Percentiles rank a stretch among this genome's conserved stretches.
phyloP scores from a whole-genome alignment of 2,797 vertebrate genomes.

The Leptatherina wallacei region DNA sequence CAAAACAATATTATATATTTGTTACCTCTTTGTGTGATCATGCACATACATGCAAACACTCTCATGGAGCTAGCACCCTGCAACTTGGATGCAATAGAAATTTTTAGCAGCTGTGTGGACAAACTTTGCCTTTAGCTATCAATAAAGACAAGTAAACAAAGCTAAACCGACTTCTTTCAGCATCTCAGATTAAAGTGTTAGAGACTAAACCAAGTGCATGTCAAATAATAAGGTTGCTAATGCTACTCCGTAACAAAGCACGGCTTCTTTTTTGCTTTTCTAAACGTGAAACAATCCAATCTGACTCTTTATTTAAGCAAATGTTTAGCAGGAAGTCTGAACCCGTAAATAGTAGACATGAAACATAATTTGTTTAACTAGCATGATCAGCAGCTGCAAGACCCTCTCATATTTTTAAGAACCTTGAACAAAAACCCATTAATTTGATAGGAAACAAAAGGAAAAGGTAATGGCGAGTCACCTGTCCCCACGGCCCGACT shows the following conservation, averaged over 20 bases:
- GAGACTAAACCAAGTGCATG: neutral
- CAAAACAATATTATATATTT: neutral
- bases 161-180: neutral
- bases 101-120: neutral
- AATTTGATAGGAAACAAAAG: neutral
- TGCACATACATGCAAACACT: neutral
- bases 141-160: too few relatives aligned
- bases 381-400: neutral
- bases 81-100: neutral
- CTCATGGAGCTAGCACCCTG: neutral
- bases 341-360: neutral
- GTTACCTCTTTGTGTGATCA: neutral
- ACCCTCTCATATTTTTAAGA: neutral
- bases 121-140: too few relatives aligned
- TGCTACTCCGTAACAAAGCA: neutral
- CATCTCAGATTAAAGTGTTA: neutral
- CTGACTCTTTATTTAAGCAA: neutral
- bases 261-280: neutral
- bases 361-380: neutral
- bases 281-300: neutral
- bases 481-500: constrained; percentile 97
- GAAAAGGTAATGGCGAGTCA: constrained; percentile 63
- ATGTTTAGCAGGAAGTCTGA: too few relatives aligned
- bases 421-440: neutral
- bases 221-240: neutral